Conservation (phyloP, 2,888 invertebrate genomes). For the Lepidonotus clava region DNA sequence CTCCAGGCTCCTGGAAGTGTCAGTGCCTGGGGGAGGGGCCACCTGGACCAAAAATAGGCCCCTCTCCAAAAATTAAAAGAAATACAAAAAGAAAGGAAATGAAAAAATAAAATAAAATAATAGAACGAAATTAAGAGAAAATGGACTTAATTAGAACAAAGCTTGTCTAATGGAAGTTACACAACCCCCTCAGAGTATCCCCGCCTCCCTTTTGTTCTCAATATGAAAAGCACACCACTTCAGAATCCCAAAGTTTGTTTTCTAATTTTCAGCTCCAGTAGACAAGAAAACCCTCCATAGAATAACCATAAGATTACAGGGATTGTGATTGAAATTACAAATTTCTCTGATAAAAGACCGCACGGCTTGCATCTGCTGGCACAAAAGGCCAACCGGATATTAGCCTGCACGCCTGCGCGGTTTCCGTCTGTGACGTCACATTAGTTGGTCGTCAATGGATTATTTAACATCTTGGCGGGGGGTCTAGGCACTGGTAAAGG, state of each 20-base stretch:
- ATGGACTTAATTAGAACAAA: no score
- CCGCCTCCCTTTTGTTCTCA: not conserved
- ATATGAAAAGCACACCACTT: not conserved
- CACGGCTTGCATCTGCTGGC: not conserved
- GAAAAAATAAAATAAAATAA: no score
- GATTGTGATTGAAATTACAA: conserved; percentile 13
- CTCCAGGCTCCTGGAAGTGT: not conserved
- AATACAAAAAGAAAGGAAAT: no score
- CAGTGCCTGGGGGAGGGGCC: not conserved
- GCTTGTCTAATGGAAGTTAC: no score
- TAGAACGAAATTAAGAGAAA: no score
- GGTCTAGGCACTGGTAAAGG: no score
- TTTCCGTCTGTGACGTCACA: not conserved
- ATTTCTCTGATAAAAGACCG: not conserved
- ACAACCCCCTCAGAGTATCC: not conserved
- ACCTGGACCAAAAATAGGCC: not conserved
- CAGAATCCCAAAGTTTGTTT: not conserved
- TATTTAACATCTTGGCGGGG: not conserved
- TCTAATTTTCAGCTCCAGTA: not conserved
- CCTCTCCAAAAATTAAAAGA: no score
- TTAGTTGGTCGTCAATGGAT: not conserved
- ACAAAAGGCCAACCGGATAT: conserved; percentile 1
- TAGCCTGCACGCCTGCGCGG: not conserved
- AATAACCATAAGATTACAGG: not conserved
- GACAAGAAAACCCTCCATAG: not conserved